A percentile compares a stretch with the other conserved stretches of the same genome.
Conservation (phyloP, 1,140 invertebrate genomes). For the Harpegnathos saltator region DNA sequence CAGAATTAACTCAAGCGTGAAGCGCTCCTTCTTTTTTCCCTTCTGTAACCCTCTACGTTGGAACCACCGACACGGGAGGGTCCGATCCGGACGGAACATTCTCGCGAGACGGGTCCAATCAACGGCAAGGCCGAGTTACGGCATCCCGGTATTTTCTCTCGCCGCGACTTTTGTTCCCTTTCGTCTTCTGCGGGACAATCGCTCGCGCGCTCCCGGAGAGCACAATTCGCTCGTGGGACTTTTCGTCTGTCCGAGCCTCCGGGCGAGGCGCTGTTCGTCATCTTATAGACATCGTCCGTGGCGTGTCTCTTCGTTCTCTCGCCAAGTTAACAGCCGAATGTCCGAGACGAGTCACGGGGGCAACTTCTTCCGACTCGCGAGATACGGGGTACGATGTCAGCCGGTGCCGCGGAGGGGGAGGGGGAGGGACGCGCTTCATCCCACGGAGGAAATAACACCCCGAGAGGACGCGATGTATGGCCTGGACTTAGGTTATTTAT, state of each 20-base stretch:
- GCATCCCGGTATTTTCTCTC: no score
- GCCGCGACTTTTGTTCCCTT: no score
- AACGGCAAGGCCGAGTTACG: no score
- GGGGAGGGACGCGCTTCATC: constrained; percentile 2
- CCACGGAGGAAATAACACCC: constrained; percentile 62
- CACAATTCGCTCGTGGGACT: constrained; percentile 7
- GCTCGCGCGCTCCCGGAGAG: background rate
- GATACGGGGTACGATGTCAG: constrained; percentile 3
- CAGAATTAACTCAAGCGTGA: no score
- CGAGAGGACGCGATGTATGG: constrained; percentile 71
- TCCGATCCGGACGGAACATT: no score
- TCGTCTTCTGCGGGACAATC: no score
- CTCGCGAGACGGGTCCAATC: no score
- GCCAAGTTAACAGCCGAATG: constrained; percentile 19
- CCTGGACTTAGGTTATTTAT: constrained; percentile 74
- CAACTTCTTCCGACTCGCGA: background rate
- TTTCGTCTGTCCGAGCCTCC: background rate
- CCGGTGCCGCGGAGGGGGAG: background rate
- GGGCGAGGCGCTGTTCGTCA: constrained; percentile 17
- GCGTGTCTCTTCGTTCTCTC: constrained; percentile 10
- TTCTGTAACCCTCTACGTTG: no score
- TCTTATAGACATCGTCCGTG: background rate
- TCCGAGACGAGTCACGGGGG: background rate
- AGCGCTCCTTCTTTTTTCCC: no score
- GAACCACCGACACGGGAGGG: no score